These are phyloP conservation scores for Sycobia sp. DNA, from an alignment of 1,140 invertebrate genomes.

Conservation along the genomic window DNA sequence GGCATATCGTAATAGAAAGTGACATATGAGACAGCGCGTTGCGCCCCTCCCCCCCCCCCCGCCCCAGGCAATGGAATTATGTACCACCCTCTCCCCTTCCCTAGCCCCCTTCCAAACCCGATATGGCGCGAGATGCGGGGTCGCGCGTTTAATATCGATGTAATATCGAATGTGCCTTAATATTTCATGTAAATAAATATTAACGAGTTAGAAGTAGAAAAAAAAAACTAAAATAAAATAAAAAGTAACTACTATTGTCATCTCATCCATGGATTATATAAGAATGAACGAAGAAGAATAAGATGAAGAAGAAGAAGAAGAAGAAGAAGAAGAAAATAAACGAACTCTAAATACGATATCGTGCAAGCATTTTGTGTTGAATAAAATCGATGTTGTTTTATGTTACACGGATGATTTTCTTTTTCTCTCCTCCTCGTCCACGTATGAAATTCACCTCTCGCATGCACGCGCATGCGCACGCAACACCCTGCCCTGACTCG, in stretches of 20 bases:
- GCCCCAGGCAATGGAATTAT: too few relatives aligned
- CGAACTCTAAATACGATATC: conserved; percentile 54
- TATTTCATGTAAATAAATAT: conserved; percentile 56
- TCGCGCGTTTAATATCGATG: too few relatives aligned
- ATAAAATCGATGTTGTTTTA: conserved; percentile 61
- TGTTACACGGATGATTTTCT: conserved; percentile 42
- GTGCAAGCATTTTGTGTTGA: conserved; percentile 58
- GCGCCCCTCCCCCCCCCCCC: too few relatives aligned
- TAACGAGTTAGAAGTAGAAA: conserved; percentile 25
- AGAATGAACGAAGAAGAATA: too few relatives aligned
- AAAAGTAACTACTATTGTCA: conserved; percentile 54
- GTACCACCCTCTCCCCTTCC: too few relatives aligned
- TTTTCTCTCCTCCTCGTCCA: background rate
- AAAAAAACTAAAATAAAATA: conserved; percentile 40
- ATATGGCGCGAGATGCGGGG: too few relatives aligned
- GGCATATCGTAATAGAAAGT: conserved; percentile 51
- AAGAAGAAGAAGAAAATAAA: too few relatives aligned
- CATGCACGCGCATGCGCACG: background rate
- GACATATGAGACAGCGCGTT: conserved; percentile 40
- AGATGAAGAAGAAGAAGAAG: too few relatives aligned
- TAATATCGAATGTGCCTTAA: conserved; percentile 61
- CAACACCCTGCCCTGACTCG: too few relatives aligned
- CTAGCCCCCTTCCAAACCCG: too few relatives aligned
- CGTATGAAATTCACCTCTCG: background rate
- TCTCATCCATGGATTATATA: too few relatives aligned